Conservation (phyloP, 2,888 invertebrate genomes). For the Macrophya annulata region DNA sequence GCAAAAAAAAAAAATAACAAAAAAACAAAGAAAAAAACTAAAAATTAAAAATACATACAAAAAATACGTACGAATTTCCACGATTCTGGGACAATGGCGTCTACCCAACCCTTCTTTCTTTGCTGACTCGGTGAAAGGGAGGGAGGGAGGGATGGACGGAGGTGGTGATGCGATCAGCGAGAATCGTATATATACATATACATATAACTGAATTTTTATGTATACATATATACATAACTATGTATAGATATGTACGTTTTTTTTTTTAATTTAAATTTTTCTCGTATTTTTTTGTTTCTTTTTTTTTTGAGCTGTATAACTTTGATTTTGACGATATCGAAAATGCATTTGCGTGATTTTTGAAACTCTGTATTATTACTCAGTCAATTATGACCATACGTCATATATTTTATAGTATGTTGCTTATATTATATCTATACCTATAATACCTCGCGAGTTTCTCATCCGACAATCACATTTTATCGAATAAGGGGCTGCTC, state of each 20-base stretch:
- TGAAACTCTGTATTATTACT: not conserved
- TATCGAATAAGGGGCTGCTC: slow-evolving; percentile 21
- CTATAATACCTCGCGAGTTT: not conserved
- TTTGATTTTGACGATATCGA: not conserved
- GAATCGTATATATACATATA: not conserved
- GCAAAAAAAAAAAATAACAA: not conserved
- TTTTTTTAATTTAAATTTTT: too few species aligned
- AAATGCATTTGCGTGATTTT: not conserved
- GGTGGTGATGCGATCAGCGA: not conserved
- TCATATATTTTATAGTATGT: not conserved
- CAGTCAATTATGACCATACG: not conserved
- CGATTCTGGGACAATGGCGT: slow-evolving; percentile 29
- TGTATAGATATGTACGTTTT: not conserved
- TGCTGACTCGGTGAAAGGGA: not conserved
- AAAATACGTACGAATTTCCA: slow-evolving; percentile 4
- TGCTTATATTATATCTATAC: not conserved
- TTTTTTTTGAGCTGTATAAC: not conserved
- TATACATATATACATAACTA: not conserved
- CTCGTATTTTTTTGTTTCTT: not conserved
- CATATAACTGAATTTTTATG: not conserved
- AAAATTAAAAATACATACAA: not conserved
- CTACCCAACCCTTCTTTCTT: not conserved
- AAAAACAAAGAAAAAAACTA: not conserved
- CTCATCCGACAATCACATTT: not conserved
- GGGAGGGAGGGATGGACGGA: not conserved